Conservation (phyloP, 2,888 invertebrate genomes). For the Caenorhabditis japonica region DNA sequence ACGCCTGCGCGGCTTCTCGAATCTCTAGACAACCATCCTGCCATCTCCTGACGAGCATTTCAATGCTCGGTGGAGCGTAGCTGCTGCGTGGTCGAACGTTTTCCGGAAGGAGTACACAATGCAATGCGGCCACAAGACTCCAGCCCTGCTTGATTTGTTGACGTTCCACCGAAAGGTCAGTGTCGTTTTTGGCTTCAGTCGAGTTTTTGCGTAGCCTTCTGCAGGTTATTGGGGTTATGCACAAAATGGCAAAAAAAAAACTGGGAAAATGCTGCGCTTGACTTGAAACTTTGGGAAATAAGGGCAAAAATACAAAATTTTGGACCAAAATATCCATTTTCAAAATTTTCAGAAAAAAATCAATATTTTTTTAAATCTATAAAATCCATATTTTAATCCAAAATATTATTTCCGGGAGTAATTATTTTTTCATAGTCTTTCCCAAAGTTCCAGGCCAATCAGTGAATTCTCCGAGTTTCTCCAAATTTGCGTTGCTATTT, state of each 20-base stretch:
- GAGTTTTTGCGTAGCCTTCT: conserved; percentile 40
- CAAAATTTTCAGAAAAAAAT: too few relatives aligned
- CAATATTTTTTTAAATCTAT: too few relatives aligned
- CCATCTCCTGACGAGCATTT: conserved; percentile 97
- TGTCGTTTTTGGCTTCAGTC: conserved; percentile 13
- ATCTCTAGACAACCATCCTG: conserved; percentile 97
- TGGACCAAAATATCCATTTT: too few relatives aligned
- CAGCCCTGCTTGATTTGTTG: conserved; percentile 80
- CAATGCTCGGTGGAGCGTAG: conserved; percentile 95
- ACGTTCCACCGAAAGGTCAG: conserved; percentile 35
- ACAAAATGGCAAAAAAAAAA: too few relatives aligned
- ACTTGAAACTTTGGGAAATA: too few relatives aligned
- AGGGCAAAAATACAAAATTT: not conserved
- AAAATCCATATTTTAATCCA: too few relatives aligned
- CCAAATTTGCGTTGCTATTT: too few relatives aligned
- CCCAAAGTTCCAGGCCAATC: too few relatives aligned
- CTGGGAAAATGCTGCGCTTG: too few relatives aligned
- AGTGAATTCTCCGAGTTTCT: too few relatives aligned
- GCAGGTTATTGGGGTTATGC: conserved; percentile 3
- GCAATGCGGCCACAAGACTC: conserved; percentile 94
- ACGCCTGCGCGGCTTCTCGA: conserved; percentile 94
- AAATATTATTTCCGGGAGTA: too few relatives aligned
- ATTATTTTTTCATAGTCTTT: too few relatives aligned
- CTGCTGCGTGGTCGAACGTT: conserved; percentile 83
- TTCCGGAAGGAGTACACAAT: conserved; percentile 94